A percentile compares a stretch with the other conserved stretches of the same genome.
Conservation (phyloP, 64 coral and sea anemone genomes). For the Montipora capricornis region DNA sequence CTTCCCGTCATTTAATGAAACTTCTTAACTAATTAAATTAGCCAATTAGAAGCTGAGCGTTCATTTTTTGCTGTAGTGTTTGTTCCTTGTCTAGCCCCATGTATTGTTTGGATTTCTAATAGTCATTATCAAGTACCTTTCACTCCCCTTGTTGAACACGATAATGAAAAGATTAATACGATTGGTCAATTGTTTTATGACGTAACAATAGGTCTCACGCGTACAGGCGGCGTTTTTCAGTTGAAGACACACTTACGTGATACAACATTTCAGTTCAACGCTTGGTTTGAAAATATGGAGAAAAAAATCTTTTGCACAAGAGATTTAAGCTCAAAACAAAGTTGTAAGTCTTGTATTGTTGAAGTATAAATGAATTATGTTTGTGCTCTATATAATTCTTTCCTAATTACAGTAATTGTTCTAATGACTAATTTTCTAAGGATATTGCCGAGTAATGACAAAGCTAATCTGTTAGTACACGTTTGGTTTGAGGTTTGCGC, state of each 20-base stretch:
- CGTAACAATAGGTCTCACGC: neutral
- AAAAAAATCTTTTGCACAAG: neutral
- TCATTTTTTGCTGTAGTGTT: no score
- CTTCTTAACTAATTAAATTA: no score
- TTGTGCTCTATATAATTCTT: neutral
- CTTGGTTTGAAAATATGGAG: neutral
- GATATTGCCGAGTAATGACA: neutral
- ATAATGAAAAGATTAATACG: neutral
- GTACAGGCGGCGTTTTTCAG: neutral
- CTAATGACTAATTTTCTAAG: neutral
- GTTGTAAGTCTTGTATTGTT: neutral
- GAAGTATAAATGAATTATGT: neutral
- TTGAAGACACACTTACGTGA: neutral
- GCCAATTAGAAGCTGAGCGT: no score
- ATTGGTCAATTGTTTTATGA: neutral
- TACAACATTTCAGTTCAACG: no score
- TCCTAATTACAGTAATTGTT: slow-evolving; percentile 19
- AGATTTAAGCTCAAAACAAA: neutral
- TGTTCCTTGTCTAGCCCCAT: no score
- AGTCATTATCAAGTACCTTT: no score
- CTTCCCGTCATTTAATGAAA: no score
- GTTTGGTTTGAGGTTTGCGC: neutral
- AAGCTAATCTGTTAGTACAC: neutral
- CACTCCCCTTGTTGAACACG: no score
- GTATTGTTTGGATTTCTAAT: no score